Percentiles rank a stretch among this genome's conserved stretches.
Conservation (phyloP, 2,888 invertebrate genomes). For the Seladonia tumulorum region DNA sequence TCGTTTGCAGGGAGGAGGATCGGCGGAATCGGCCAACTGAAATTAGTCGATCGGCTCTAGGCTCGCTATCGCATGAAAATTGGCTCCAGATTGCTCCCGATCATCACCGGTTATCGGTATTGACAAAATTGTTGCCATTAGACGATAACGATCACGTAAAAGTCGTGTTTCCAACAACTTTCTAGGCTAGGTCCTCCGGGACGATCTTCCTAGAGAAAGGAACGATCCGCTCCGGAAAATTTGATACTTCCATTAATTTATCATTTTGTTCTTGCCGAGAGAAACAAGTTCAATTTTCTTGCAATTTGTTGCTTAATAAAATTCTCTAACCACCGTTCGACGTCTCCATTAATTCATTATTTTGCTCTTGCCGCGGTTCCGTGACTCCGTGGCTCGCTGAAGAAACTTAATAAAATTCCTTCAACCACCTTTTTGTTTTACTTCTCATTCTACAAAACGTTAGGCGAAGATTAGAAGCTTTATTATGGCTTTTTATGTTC, state of each 20-base stretch:
- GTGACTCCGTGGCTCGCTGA: background rate
- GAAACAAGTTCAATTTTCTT: background rate
- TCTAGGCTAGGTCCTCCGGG: constrained; percentile 59
- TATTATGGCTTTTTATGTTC: background rate
- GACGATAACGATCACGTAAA: constrained; percentile 73
- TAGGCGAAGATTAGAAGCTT: background rate
- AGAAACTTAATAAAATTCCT: background rate
- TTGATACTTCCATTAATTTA: background rate
- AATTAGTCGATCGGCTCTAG: constrained; percentile 29
- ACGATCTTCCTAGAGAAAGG: constrained; percentile 38
- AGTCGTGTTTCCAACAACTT: constrained; percentile 69
- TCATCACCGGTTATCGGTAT: constrained; percentile 71
- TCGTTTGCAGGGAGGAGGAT: background rate
- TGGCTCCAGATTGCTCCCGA: constrained; percentile 60
- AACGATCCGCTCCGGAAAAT: constrained; percentile 4
- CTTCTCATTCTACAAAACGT: background rate
- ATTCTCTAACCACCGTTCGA: background rate
- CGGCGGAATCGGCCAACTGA: constrained; percentile 11
- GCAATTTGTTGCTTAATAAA: background rate
- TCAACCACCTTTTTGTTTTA: background rate
- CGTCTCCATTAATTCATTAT: background rate
- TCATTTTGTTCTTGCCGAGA: background rate
- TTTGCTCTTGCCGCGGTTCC: background rate
- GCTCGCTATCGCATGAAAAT: constrained; percentile 34
- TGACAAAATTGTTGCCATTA: constrained; percentile 77